Conservation (phyloP, 23 tunicate genomes). For the Oikopleura dioica region DNA sequence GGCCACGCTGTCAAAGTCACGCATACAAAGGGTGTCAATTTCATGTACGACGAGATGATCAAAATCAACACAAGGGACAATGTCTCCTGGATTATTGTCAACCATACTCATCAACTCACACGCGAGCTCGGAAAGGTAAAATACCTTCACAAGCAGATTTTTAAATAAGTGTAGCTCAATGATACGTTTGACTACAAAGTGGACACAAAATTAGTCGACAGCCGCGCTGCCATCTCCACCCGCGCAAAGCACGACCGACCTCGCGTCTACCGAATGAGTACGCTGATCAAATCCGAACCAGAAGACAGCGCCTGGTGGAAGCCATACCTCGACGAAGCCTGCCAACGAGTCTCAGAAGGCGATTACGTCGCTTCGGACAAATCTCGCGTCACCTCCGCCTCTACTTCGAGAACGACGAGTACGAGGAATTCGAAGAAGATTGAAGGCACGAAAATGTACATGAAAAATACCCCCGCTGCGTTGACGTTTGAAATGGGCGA, state of each 20-base stretch:
- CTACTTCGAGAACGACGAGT: too few species aligned
- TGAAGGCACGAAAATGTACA: too few species aligned
- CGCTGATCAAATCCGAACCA: neutral
- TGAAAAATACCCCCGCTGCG: neutral
- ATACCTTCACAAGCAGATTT: too few species aligned
- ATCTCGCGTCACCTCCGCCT: neutral
- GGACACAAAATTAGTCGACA: neutral
- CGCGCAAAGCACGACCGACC: slow-evolving; percentile 1
- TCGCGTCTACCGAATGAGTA: too few species aligned
- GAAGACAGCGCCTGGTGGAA: neutral
- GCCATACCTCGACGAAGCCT: too few species aligned
- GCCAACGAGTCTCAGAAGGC: too few species aligned
- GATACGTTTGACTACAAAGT: neutral
- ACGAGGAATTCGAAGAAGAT: too few species aligned
- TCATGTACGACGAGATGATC: neutral
- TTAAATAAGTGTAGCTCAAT: too few species aligned
- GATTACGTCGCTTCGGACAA: neutral
- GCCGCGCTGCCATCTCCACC: neutral
- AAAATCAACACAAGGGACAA: neutral
- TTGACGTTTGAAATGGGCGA: slow-evolving; percentile 6
- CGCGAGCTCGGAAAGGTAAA: too few species aligned
- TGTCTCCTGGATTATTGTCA: neutral
- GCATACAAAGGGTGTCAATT: neutral
- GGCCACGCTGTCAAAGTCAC: neutral
- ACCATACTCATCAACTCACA: neutral